A percentile compares a stretch with the other conserved stretches of the same genome.
Conservation (phyloP, 2,888 invertebrate genomes). For the Platycnemis pennipes region DNA sequence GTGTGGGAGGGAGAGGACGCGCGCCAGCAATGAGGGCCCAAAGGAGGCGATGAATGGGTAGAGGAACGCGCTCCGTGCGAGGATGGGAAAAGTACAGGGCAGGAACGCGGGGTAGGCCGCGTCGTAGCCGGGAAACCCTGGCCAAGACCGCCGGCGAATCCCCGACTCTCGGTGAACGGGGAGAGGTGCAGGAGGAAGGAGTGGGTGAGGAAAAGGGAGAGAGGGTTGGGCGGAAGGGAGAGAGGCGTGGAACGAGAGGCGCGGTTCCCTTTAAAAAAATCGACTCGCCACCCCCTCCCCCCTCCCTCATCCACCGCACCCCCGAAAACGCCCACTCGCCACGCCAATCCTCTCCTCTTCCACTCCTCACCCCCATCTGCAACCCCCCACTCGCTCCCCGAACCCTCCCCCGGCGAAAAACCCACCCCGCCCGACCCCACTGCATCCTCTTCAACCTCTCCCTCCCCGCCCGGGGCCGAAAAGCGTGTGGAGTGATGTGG, state of each 20-base stretch:
- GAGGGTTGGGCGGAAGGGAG: not conserved
- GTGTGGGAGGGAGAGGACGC: not conserved
- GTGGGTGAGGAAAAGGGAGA: not conserved
- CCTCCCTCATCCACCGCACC: conserved; percentile 11
- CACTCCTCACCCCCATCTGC: conserved; percentile 56
- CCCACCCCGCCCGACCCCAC: not conserved
- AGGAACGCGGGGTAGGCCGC: not conserved
- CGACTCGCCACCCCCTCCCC: conserved; percentile 48
- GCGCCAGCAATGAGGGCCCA: conserved; percentile 16
- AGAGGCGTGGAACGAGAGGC: conserved; percentile 29
- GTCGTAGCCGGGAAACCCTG: not conserved
- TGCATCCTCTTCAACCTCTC: conserved; percentile 68
- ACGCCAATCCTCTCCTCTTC: conserved; percentile 58
- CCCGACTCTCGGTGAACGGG: conserved; percentile 37
- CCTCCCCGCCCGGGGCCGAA: conserved; percentile 69
- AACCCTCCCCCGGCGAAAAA: not conserved
- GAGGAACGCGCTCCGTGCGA: not conserved
- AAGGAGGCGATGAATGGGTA: too few species aligned
- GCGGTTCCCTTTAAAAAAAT: conserved; percentile 66
- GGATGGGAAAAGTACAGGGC: not conserved
- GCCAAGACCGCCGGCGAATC: conserved; percentile 7
- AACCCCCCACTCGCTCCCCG: not conserved
- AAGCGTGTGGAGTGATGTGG: conserved; percentile 58
- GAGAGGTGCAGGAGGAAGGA: not conserved
- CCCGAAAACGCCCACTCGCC: conserved; percentile 23